Evolutionary conservation across 2,113 vertebrate species (phyloP).

Genomic region (Ondatra zibethicus): DNA sequence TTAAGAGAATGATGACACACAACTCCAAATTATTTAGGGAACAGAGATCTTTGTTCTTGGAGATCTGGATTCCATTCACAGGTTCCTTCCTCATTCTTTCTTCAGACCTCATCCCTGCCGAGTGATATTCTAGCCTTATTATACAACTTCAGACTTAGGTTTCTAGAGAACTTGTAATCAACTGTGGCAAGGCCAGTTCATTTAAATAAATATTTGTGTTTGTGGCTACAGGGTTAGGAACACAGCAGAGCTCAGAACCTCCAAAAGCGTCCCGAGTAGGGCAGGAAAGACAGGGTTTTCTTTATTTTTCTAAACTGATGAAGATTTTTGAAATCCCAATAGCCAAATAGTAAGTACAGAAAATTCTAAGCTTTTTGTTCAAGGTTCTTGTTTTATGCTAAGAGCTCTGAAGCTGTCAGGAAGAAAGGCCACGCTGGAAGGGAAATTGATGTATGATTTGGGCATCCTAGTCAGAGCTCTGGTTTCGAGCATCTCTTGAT

Average conservation of each 20-base stretch:
- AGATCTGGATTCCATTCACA: too few species aligned
- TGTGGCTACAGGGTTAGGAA: not conserved
- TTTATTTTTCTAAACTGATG: constrained; percentile 33
- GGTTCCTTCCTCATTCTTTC: too few species aligned
- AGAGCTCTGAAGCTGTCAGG: constrained; percentile 40
- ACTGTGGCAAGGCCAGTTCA: not conserved
- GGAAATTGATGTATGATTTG: constrained; percentile 32
- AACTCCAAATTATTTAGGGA: too few species aligned
- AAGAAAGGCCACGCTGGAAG: constrained; percentile 38
- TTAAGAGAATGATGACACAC: too few species aligned
- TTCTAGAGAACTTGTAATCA: constrained; percentile 38
- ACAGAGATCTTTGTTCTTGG: too few species aligned
- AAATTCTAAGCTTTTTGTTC: constrained; percentile 14
- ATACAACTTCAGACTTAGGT: not conserved
- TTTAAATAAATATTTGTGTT: not conserved
- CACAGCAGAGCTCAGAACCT: not conserved
- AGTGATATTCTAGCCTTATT: too few species aligned
- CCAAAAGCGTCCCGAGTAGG: not conserved
- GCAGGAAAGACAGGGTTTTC: not conserved
- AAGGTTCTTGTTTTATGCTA: constrained; percentile 1
- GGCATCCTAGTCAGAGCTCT: not conserved
- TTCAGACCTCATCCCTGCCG: too few species aligned
- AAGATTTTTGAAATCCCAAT: not conserved
- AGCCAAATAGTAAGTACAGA: constrained; percentile 12
- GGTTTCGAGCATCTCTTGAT: constrained; percentile 40